Evolutionary conservation across 2,888 invertebrate species (phyloP).

Genomic region (Thumatha senex): DNA sequence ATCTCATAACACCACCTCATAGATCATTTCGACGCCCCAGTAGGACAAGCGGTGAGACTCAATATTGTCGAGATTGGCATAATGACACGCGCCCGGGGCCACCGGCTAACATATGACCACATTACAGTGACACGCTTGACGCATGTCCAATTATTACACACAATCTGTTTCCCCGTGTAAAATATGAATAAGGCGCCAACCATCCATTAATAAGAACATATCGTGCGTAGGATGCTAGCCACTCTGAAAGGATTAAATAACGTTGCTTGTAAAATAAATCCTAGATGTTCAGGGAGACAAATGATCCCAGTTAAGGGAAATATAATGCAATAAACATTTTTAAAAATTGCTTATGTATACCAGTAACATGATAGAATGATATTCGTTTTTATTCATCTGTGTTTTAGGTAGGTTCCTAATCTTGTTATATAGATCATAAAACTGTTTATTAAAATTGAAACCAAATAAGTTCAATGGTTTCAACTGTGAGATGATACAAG

Average conservation of each 20-base stretch:
- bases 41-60: conserved; percentile 51
- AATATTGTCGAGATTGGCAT: conserved; percentile 73
- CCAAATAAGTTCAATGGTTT: too few relatives aligned
- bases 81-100: conserved; percentile 71
- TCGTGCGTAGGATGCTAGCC: conserved; percentile 61
- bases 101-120: conserved; percentile 73
- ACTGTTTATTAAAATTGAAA: too few relatives aligned
- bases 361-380: conserved; percentile 44
- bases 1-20: conserved; percentile 67
- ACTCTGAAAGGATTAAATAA: conserved; percentile 74
- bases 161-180: conserved; percentile 74
- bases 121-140: conserved; percentile 78
- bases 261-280: conserved; percentile 74
- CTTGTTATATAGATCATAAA: too few relatives aligned
- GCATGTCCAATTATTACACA: conserved; percentile 80
- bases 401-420: too few relatives aligned
- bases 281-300: conserved; percentile 67
- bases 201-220: conserved; percentile 66
- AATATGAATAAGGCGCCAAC: conserved; percentile 71
- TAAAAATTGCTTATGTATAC: conserved; percentile 66
- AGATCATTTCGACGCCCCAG: conserved; percentile 60
- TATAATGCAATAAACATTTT: conserved; percentile 75
- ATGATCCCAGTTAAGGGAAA: conserved; percentile 65
- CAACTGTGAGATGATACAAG: too few relatives aligned
- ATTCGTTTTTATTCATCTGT: too few relatives aligned